These are phyloP conservation scores for Melolontha melolontha DNA, from an alignment of 2,888 invertebrate genomes.

Conservation along the genomic window DNA sequence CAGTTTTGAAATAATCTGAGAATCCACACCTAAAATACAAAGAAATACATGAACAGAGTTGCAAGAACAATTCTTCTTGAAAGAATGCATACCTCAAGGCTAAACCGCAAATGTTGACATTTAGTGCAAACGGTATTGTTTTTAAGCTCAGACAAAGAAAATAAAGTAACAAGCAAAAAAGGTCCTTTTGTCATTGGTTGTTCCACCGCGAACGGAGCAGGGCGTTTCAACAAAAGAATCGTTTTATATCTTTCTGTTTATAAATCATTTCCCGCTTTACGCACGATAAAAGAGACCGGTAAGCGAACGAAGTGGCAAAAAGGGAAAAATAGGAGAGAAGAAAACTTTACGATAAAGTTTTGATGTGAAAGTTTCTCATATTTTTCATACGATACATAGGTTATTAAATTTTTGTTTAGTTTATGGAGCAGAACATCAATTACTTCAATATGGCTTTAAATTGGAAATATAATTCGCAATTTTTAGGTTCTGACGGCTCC, in stretches of 20 bases:
- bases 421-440: background rate
- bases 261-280: constrained; percentile 41
- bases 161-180: constrained; percentile 33
- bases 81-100: constrained; percentile 5
- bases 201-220: constrained; percentile 23
- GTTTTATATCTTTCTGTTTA: constrained; percentile 51
- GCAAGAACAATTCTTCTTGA: background rate
- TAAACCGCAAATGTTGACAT: constrained; percentile 32
- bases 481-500: no score
- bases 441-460: constrained; percentile 22
- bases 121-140: constrained; percentile 18
- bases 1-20: no score
- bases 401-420: constrained; percentile 18
- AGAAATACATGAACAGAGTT: no score
- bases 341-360: constrained; percentile 35
- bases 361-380: constrained; percentile 18
- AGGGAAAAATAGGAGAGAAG: constrained; percentile 3
- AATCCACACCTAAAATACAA: no score
- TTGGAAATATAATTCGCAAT: background rate
- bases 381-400: constrained; percentile 12
- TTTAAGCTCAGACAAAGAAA: constrained; percentile 30
- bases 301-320: constrained; percentile 25
- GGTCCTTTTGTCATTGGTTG: constrained; percentile 20
- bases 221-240: constrained; percentile 39
- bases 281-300: constrained; percentile 27